These are phyloP conservation scores for Cairina moschata DNA, from an alignment of 2,113 vertebrate genomes.

Conservation along the genomic window DNA sequence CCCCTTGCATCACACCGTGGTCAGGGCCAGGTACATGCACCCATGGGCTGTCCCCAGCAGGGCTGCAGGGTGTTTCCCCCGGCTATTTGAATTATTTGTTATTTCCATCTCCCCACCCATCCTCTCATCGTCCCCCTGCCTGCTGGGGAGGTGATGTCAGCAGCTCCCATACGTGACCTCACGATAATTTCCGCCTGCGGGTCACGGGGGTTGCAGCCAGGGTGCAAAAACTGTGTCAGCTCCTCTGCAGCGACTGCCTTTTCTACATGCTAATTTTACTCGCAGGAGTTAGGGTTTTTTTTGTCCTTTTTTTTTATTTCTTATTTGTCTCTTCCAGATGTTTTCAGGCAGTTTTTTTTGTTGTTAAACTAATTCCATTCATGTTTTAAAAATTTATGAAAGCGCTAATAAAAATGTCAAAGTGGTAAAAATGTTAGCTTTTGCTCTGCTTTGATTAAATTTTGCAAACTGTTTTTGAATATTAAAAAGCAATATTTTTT, in stretches of 20 bases:
- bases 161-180: background rate
- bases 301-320: slow-evolving; percentile 69
- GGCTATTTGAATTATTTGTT: background rate
- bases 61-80: background rate
- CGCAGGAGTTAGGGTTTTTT: slow-evolving; percentile 41
- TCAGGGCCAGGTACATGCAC: background rate
- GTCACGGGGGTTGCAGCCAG: background rate
- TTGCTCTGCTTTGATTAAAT: slow-evolving; percentile 89
- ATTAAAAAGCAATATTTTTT: slow-evolving; percentile 88
- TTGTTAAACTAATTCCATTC: slow-evolving; percentile 87
- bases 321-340: slow-evolving; percentile 86
- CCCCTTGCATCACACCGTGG: background rate
- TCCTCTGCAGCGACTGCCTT: slow-evolving; percentile 57
- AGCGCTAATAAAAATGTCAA: slow-evolving; percentile 88
- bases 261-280: slow-evolving; percentile 80
- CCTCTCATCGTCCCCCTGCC: background rate
- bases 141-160: background rate
- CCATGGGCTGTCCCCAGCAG: background rate
- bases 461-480: slow-evolving; percentile 90
- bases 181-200: background rate
- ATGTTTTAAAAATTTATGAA: slow-evolving; percentile 90
- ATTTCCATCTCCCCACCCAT: slow-evolving; percentile 19
- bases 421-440: slow-evolving; percentile 90
- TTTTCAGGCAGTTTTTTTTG: slow-evolving; percentile 83
- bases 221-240: slow-evolving; percentile 20